A percentile compares a stretch with the other conserved stretches of the same genome.
Conservation (phyloP, 1,140 invertebrate genomes). For the Brachionus angularis region DNA sequence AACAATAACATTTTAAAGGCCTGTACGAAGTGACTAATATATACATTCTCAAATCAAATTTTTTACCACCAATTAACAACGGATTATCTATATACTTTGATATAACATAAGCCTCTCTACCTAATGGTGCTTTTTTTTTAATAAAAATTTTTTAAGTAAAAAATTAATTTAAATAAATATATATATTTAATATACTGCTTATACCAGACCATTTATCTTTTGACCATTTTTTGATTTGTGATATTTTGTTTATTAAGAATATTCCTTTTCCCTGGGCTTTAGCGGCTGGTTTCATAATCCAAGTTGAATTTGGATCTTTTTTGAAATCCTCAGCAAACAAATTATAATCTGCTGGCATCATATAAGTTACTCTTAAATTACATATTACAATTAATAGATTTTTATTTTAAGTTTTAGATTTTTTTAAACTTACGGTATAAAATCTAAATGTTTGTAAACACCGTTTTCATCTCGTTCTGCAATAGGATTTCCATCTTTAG, state of each 20-base stretch:
- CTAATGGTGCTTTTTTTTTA: constrained; percentile 49
- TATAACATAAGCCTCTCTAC: constrained; percentile 59
- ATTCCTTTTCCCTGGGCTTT: constrained; percentile 62
- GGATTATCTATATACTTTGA: constrained; percentile 92
- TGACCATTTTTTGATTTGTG: constrained; percentile 62
- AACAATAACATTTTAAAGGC: constrained; percentile 66
- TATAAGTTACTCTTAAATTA: constrained; percentile 86
- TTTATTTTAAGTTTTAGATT: constrained; percentile 41
- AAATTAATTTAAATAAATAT: constrained; percentile 48
- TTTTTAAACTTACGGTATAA: constrained; percentile 63
- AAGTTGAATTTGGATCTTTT: constrained; percentile 82
- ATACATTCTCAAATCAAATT: constrained; percentile 90
- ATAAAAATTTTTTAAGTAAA: constrained; percentile 21
- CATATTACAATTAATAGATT: no score
- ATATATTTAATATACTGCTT: constrained; percentile 47
- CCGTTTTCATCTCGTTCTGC: constrained; percentile 71
- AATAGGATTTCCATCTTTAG: constrained; percentile 78
- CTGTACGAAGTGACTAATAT: constrained; percentile 89
- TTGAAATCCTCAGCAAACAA: constrained; percentile 89
- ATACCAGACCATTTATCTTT: constrained; percentile 53
- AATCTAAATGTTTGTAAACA: constrained; percentile 64
- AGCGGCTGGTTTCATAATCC: constrained; percentile 95
- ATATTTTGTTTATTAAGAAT: constrained; percentile 64
- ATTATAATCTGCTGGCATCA: constrained; percentile 86
- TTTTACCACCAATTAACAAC: constrained; percentile 85